Evolutionary conservation across 2,113 vertebrate species (phyloP), one percentile per base, ranked within the genome.

Genomic region (Daubentonia madagascariensis): DNA sequence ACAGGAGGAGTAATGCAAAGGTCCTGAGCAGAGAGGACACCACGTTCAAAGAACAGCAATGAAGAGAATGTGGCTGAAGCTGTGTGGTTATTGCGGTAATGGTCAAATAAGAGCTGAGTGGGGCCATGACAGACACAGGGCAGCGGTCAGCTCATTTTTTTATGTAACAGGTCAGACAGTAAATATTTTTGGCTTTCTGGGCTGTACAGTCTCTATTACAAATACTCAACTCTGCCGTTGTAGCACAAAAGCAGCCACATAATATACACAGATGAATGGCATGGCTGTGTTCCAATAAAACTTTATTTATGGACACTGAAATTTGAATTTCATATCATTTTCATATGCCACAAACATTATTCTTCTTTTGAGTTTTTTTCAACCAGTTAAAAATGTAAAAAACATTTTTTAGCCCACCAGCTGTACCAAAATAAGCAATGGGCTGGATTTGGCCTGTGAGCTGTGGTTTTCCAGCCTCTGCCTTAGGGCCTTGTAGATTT

Each of bases 281-380:
- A 17, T 7, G 28, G 6, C 50, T 48, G 23, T 12, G 11, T 70
- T 85, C 81, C n/a, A 86, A 61, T 83, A 78, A 73, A 68, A 83
- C 52, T 70, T 91, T 79, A 96, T 92, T 65, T 68, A 80, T 23
- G 23, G 48, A 48, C 2, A 35, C 4, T 13, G 45, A 25, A 61
- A 78, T 73, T 73, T 84, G 85, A 92, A 86, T 94, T 92, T 78
- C 80, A 72, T 5, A 61, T 45, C 8, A 65, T 63, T 94, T 76
- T 76, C 40, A 28, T 6, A 30, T 65, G n/a, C 67, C 14, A 72
- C 32, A 65, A 80, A 76, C 85, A 45, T 67, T 90, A 14, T 48
- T 32, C 73, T 40, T 37, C 37, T 75, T 61, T 68, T 43, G 45
- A 50, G 48, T 61, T 78, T 65, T 65, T 85, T 76, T 43, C 40